These are phyloP conservation scores for Panorpa germanica DNA, from an alignment of 2,888 invertebrate genomes.

Conservation along the genomic window DNA sequence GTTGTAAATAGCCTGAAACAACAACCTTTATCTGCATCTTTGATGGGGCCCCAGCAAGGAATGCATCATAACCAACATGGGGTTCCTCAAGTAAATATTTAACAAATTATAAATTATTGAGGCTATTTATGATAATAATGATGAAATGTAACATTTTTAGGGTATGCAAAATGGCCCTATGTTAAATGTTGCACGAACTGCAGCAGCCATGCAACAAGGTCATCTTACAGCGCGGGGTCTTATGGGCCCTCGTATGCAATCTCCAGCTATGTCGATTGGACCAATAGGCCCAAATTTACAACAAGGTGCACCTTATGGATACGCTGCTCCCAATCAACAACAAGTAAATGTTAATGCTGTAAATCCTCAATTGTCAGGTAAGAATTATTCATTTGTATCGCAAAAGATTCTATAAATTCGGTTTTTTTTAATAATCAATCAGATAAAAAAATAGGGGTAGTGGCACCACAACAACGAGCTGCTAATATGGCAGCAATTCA, in stretches of 20 bases:
- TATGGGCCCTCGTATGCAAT: conserved; percentile 39
- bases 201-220: conserved; percentile 20
- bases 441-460: conserved; percentile 22
- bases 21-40: conserved; percentile 37
- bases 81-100: conserved; percentile 23
- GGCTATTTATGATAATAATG: conserved; percentile 1
- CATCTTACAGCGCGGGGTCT: conserved; percentile 20
- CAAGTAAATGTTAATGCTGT: conserved; percentile 16
- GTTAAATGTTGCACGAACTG: conserved; percentile 30
- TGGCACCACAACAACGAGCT: conserved; percentile 32
- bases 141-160: conserved; percentile 19
- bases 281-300: conserved; percentile 18
- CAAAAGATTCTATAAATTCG: conserved; percentile 1
- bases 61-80: conserved; percentile 28
- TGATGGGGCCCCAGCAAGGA: conserved; percentile 43
- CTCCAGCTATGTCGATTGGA: conserved; percentile 22
- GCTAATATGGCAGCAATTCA: conserved; percentile 18
- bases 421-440: neutral
- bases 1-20: conserved; percentile 63
- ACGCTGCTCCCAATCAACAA: conserved; percentile 14
- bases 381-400: conserved; percentile 3
- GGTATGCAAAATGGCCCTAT: conserved; percentile 65
- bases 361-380: conserved; percentile 16
- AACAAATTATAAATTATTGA: conserved; percentile 4
- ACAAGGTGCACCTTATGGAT: conserved; percentile 17